These are phyloP conservation scores for Dioctria rufipes DNA, from an alignment of 2,888 invertebrate species.

Conservation along the genomic window DNA sequence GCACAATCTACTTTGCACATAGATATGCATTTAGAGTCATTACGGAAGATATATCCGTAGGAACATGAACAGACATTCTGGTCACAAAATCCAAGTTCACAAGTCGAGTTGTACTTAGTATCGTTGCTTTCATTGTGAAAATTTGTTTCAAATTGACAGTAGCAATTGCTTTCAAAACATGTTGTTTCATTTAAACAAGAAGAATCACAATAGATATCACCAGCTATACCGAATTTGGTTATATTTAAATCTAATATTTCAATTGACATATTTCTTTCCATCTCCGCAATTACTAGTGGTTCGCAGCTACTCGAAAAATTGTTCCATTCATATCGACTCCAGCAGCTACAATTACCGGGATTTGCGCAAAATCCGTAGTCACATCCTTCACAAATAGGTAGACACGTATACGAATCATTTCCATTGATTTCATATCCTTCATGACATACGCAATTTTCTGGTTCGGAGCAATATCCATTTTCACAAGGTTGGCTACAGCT, in stretches of 20 bases:
- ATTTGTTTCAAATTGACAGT: not conserved
- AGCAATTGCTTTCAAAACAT: not conserved
- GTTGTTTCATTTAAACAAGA: not conserved
- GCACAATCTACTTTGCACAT: not conserved
- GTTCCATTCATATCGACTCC: conserved; percentile 66
- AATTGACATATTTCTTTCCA: not conserved
- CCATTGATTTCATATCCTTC: conserved; percentile 66
- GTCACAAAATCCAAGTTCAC: not conserved
- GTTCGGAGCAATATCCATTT: conserved; percentile 73
- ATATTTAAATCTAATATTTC: not conserved
- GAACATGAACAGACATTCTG: not conserved
- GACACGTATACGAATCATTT: conserved; percentile 61
- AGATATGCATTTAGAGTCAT: not conserved
- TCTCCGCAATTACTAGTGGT: no score
- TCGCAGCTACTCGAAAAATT: no score
- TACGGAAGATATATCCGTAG: not conserved
- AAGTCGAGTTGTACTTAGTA: not conserved
- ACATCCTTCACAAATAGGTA: conserved; percentile 61
- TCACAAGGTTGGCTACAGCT: conserved; percentile 70
- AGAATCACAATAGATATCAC: not conserved
- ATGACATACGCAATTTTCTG: conserved; percentile 67
- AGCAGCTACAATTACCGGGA: conserved; percentile 67
- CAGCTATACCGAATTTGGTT: not conserved
- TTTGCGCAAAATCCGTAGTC: conserved; percentile 59
- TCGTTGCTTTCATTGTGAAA: not conserved